Evolutionary conservation across 2,888 invertebrate genomes (phyloP).

Genomic region (Octodonta nipae): DNA sequence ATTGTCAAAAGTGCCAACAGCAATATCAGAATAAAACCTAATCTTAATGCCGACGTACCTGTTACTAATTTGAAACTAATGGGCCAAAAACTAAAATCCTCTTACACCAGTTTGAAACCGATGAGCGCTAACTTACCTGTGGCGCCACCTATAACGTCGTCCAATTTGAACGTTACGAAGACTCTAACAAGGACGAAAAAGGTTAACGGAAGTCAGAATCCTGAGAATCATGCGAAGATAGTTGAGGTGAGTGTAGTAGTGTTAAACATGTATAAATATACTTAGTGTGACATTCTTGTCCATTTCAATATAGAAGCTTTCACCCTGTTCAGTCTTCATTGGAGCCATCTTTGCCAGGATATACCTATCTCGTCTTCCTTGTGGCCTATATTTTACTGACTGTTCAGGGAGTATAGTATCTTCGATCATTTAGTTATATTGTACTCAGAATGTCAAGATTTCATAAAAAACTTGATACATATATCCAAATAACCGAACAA

Average conservation of each 20-base stretch:
- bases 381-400: too few species aligned
- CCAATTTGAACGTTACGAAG: conserved; percentile 11
- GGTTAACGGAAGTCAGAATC: conserved; percentile 11
- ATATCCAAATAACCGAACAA: too few species aligned
- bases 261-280: too few species aligned
- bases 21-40: conserved; percentile 6
- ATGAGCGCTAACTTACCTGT: conserved; percentile 26
- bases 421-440: too few species aligned
- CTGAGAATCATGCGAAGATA: conserved; percentile 9
- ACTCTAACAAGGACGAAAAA: conserved; percentile 5
- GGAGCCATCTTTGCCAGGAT: too few species aligned
- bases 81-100: conserved; percentile 26
- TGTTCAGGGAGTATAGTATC: too few species aligned
- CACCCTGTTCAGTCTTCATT: too few species aligned
- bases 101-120: conserved; percentile 30
- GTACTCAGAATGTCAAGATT: too few species aligned
- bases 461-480: too few species aligned
- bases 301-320: conserved; percentile 2
- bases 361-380: too few species aligned
- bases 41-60: too few species aligned
- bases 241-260: conserved; percentile 12
- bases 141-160: conserved; percentile 21
- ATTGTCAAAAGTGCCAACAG: conserved; percentile 5
- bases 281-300: too few species aligned
- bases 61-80: conserved; percentile 26